These are phyloP conservation scores for Esox niger DNA, from an alignment of 2,113 vertebrate genomes.

Conservation along the genomic window DNA sequence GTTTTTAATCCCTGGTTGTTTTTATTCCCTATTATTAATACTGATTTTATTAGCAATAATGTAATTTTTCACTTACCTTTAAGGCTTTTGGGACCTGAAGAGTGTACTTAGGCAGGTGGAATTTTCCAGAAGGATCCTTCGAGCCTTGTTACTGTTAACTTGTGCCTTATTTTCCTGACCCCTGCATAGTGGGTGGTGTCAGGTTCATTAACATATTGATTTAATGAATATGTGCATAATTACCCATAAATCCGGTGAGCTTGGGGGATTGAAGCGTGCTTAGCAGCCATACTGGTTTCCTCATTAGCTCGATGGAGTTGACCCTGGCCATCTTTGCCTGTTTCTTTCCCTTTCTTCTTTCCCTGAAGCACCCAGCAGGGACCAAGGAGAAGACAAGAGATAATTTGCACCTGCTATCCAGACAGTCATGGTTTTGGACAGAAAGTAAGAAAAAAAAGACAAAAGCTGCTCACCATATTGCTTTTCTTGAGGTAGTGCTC, in stretches of 20 bases:
- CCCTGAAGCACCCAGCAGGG: not conserved
- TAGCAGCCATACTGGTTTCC: not conserved
- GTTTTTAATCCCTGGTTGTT: too few species aligned
- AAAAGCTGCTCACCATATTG: not conserved
- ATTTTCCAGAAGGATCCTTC: not conserved
- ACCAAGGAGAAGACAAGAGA: not conserved
- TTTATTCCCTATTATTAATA: too few species aligned
- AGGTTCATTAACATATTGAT: conserved; percentile 18
- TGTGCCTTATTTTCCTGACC: conserved; percentile 7
- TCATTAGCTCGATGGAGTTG: not conserved
- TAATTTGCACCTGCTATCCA: not conserved
- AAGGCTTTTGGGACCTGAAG: not conserved
- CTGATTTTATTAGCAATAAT: too few species aligned
- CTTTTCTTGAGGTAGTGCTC: not conserved
- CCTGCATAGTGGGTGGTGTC: conserved; percentile 1
- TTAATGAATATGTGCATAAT: conserved; percentile 2
- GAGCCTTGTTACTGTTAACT: not conserved
- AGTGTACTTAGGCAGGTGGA: not conserved
- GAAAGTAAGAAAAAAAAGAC: not conserved
- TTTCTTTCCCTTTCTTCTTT: not conserved
- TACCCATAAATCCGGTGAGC: not conserved
- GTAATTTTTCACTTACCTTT: too few species aligned
- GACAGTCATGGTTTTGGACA: conserved; percentile 1
- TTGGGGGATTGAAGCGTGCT: not conserved
- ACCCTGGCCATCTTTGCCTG: not conserved